These are phyloP conservation scores for Oryctes rhinoceros DNA, from an alignment of 1,140 invertebrate genomes.

Conservation along the genomic window DNA sequence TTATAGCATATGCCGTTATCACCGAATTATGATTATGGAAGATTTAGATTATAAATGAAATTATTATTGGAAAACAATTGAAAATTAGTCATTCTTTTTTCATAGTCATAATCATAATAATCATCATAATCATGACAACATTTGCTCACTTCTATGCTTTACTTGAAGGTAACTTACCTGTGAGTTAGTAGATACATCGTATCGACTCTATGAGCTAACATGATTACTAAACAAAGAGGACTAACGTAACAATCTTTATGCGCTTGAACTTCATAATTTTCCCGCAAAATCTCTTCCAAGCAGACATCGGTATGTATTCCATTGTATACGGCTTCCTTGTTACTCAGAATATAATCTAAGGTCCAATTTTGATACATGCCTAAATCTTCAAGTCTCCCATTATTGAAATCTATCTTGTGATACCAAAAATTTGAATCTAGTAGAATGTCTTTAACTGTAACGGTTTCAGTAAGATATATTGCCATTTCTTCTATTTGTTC, in stretches of 20 bases:
- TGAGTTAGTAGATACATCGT: conserved; percentile 42
- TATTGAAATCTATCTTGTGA: not conserved
- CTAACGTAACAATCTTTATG: conserved; percentile 36
- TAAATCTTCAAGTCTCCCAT: conserved; percentile 31
- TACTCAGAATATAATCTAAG: conserved; percentile 16
- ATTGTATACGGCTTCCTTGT: conserved; percentile 38
- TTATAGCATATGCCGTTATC: no score
- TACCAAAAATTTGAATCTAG: conserved; percentile 40
- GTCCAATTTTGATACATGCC: conserved; percentile 42
- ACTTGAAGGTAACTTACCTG: conserved; percentile 26
- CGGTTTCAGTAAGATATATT: not conserved
- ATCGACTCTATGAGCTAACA: conserved; percentile 41
- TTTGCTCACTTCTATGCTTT: no score
- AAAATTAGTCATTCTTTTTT: no score
- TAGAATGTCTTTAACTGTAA: conserved; percentile 41
- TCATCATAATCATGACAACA: no score
- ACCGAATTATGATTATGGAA: no score
- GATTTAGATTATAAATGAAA: not conserved
- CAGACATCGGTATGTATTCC: conserved; percentile 40
- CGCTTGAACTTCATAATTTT: conserved; percentile 23
- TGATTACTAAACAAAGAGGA: conserved; percentile 14
- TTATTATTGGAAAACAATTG: no score
- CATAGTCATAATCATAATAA: no score
- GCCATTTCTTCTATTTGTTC: not conserved
- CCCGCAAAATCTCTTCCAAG: conserved; percentile 41